A percentile compares a stretch with the other conserved stretches of the same genome.
Evolutionary conservation across 2,797 vertebrate species (phyloP).

Genomic region (Dipus sagitta): DNA sequence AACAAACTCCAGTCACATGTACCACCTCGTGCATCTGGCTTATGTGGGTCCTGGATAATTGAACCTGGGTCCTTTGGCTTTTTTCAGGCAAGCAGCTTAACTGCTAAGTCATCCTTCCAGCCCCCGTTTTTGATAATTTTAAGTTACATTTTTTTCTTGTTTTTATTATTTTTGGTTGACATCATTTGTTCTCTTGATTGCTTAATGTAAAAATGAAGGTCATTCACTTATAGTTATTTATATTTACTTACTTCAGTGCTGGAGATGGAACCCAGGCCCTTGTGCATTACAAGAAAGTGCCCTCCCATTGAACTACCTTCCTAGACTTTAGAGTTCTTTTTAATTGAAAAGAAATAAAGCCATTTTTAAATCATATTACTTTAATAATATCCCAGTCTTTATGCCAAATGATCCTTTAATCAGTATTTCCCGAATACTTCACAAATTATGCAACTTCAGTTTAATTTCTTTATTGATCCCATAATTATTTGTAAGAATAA

Average conservation of each 20-base stretch:
- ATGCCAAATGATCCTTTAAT: not conserved
- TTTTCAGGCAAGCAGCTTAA: too few species aligned
- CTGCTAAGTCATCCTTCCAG: too few species aligned
- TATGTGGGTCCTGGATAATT: too few species aligned
- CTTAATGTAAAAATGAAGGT: slow-evolving; percentile 48
- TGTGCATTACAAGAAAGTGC: too few species aligned
- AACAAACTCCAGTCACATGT: too few species aligned
- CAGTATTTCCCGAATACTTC: slow-evolving; percentile 47
- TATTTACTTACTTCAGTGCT: not conserved
- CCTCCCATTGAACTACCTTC: not conserved
- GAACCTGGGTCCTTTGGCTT: too few species aligned
- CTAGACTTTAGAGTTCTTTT: not conserved
- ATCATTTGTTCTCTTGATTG: not conserved
- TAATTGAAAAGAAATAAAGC: slow-evolving; percentile 48
- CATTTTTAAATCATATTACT: slow-evolving; percentile 30
- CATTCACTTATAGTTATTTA: not conserved
- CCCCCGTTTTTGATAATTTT: not conserved
- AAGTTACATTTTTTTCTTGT: not conserved
- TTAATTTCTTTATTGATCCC: slow-evolving; percentile 63
- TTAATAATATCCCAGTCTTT: slow-evolving; percentile 27
- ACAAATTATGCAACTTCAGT: slow-evolving; percentile 32
- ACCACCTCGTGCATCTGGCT: too few species aligned
- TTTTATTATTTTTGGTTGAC: not conserved
- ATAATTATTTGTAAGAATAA: slow-evolving; percentile 62
- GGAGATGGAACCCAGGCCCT: not conserved